Conservation (phyloP, 2,888 invertebrate species). For the Ennomos quercinarius region DNA sequence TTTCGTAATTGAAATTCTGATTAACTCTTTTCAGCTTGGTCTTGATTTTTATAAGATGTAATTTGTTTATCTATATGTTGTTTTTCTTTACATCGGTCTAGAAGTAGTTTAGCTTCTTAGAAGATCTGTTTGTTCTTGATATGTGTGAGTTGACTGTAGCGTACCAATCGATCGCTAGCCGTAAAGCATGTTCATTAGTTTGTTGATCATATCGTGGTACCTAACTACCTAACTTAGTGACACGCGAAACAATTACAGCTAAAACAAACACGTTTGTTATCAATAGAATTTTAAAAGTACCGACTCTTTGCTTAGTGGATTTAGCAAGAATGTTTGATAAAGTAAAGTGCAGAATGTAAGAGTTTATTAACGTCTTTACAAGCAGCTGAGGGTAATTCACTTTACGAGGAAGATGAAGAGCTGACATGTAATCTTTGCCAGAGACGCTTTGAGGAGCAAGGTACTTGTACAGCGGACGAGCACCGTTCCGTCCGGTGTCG, state of each 20-base stretch:
- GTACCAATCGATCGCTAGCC: slow-evolving; percentile 51
- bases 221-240: slow-evolving; percentile 35
- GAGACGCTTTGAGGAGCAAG: slow-evolving; percentile 92
- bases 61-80: slow-evolving; percentile 51
- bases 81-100: slow-evolving; percentile 29
- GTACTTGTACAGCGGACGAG: slow-evolving; percentile 83
- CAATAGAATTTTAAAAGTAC: slow-evolving; percentile 23
- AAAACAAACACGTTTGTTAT: slow-evolving; percentile 31
- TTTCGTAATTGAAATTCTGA: slow-evolving; percentile 79
- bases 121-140: slow-evolving; percentile 30
- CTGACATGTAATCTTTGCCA: slow-evolving; percentile 91
- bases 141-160: slow-evolving; percentile 38
- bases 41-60: slow-evolving; percentile 79
- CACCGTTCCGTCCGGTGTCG: slow-evolving; percentile 73
- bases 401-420: slow-evolving; percentile 88
- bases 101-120: slow-evolving; percentile 39
- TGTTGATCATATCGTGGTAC: slow-evolving; percentile 47
- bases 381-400: slow-evolving; percentile 87
- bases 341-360: slow-evolving; percentile 71
- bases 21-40: slow-evolving; percentile 86
- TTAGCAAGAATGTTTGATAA: slow-evolving; percentile 37
- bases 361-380: slow-evolving; percentile 86
- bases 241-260: slow-evolving; percentile 34
- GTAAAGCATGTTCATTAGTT: slow-evolving; percentile 55
- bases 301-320: slow-evolving; percentile 35